Conservation (phyloP, 2,113 vertebrate genomes). For the Myiozetetes cayanensis region DNA sequence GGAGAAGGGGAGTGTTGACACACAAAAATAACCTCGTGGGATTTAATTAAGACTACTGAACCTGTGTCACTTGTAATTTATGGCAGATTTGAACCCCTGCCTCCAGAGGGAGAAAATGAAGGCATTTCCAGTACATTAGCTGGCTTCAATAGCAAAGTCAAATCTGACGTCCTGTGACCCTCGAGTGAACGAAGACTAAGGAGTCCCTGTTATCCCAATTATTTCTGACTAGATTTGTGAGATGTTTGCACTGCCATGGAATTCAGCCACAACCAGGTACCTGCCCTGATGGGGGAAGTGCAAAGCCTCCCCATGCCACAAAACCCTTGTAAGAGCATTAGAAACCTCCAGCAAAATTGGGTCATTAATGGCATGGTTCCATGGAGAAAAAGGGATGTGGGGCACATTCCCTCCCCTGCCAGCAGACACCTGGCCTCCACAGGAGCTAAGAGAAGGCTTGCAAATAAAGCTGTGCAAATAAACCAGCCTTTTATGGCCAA, state of each 20-base stretch:
- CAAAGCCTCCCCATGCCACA: background rate
- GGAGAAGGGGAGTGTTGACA: slow-evolving; percentile 43
- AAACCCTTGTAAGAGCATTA: background rate
- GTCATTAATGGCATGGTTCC: background rate
- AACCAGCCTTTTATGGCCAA: background rate
- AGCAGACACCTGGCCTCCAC: slow-evolving; percentile 12
- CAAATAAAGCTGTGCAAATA: slow-evolving; percentile 17
- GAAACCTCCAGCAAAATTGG: background rate
- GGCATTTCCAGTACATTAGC: slow-evolving; percentile 21
- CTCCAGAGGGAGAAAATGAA: slow-evolving; percentile 45
- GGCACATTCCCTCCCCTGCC: background rate
- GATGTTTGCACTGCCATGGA: slow-evolving; percentile 13
- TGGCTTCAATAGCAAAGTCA: slow-evolving; percentile 36
- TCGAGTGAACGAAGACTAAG: slow-evolving; percentile 3
- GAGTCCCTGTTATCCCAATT: slow-evolving; percentile 10
- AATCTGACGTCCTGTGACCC: background rate
- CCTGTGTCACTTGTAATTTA: slow-evolving; percentile 28
- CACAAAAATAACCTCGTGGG: slow-evolving; percentile 18
- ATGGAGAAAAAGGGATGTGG: background rate
- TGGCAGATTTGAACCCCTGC: slow-evolving; percentile 7
- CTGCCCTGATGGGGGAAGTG: background rate
- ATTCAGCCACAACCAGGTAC: background rate
- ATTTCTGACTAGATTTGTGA: slow-evolving; percentile 50
- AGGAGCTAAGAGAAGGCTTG: background rate
- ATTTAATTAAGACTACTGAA: slow-evolving; percentile 46